Conservation (phyloP, 2,888 invertebrate genomes). For the Nowickia ferox region DNA sequence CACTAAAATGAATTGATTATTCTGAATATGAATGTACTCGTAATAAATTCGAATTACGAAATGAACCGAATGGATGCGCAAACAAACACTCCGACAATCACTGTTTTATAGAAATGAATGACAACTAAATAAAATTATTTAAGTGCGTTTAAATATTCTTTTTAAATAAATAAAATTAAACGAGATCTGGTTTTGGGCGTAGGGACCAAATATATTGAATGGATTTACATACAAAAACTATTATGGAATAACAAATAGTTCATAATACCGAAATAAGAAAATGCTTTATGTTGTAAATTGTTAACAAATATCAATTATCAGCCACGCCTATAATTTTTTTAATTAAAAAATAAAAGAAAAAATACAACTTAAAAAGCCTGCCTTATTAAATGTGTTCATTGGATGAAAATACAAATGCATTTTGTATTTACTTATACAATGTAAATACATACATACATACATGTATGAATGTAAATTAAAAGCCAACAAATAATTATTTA, state of each 20-base stretch:
- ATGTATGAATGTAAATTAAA: background rate
- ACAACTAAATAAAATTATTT: constrained; percentile 26
- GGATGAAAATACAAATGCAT: constrained; percentile 43
- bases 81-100: constrained; percentile 71
- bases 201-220: constrained; percentile 64
- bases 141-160: background rate
- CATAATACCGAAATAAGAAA: constrained; percentile 10
- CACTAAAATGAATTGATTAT: constrained; percentile 66
- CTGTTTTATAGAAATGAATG: constrained; percentile 57
- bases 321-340: constrained; percentile 60
- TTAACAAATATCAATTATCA: constrained; percentile 66
- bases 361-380: constrained; percentile 60
- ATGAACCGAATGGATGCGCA: constrained; percentile 60
- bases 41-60: background rate
- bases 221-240: constrained; percentile 20
- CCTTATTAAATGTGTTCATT: constrained; percentile 71
- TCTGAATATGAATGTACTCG: constrained; percentile 13
- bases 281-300: constrained; percentile 32
- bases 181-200: constrained; percentile 55
- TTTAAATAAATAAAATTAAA: constrained; percentile 25
- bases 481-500: background rate
- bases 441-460: no score
- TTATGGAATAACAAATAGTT: constrained; percentile 4
- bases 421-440: background rate
- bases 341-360: background rate